Evolutionary conservation across 2,113 vertebrate genomes (phyloP), one percentile per base, ranked within the genome.

Genomic region (Osmerus mordax): DNA sequence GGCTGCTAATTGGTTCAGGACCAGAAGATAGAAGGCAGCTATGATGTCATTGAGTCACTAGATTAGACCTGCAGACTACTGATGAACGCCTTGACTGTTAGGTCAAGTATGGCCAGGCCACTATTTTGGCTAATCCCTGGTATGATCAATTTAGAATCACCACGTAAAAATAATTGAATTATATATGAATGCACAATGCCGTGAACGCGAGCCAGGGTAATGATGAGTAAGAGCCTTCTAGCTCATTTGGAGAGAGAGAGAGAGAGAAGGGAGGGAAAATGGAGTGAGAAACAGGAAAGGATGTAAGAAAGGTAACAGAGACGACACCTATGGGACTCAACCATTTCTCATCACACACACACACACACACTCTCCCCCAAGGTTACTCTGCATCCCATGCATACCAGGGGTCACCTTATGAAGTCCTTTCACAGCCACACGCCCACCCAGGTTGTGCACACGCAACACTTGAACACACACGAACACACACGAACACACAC

Each of bases 361-460:
- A 72, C 75, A 67, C 75, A 73, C 73, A 65, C 63, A 69, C 73
- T 62, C 63, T 66, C 19, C 9, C 15, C 32, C 82, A 79, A 78
- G 79, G 75, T 77, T 82, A 80, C 75, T 81, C 78, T 82, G 83
- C 83, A 82, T 80, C 73, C 70, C 70, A 75, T 81, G 80, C 83
- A 78, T 84, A 78, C 32, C 68, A 19, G 73, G 77, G 83, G 83
- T 84, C 80, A 84, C 78, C 75, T 81, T 81, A 76, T 76, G 82
- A 79, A 74, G 66, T 70, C 72, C 78, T 47, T 28, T 14, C 51
- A 55, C 28, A 65, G 21, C 9, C 29, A 19, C 63, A 15, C 63
- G 5, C n/a, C 36, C 9, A 23, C 23, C 3, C 36, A 52, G 25
- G 25, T 28, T 28, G 25, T 28, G 25, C 70, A 64, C 51, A 65